These are phyloP conservation scores for Castor canadensis DNA, from an alignment of 2,113 vertebrate genomes.

Conservation along the genomic window DNA sequence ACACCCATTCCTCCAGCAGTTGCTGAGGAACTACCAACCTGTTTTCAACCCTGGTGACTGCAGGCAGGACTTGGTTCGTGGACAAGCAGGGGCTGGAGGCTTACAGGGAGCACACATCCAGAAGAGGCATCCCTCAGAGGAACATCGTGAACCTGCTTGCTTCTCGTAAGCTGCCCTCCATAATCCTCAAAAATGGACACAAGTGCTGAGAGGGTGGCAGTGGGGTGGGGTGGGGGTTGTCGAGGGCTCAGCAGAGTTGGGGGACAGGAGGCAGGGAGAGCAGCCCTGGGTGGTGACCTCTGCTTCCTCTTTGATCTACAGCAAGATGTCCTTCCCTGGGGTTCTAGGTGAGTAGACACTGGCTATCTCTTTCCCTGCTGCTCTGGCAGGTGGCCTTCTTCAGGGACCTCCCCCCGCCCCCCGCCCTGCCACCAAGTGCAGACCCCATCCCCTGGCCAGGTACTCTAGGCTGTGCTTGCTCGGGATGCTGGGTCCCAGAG, in stretches of 20 bases:
- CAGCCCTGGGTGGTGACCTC: not conserved
- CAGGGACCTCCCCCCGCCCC: too few relatives aligned
- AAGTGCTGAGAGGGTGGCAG: not conserved
- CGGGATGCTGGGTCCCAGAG: not conserved
- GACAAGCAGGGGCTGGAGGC: fast-evolving
- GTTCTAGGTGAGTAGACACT: not conserved
- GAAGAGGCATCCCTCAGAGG: not conserved
- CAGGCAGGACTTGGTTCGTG: not conserved
- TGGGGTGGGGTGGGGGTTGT: fast-evolving
- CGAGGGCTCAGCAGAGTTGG: too few relatives aligned
- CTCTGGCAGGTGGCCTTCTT: not conserved
- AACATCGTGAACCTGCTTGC: not conserved
- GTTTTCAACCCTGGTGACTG: not conserved
- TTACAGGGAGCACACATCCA: not conserved
- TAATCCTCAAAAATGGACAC: too few relatives aligned
- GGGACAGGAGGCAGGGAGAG: too few relatives aligned
- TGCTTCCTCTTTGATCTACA: not conserved
- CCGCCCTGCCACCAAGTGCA: not conserved
- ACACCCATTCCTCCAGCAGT: not conserved
- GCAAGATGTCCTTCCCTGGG: not conserved
- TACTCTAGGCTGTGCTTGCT: not conserved
- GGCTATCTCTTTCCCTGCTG: too few relatives aligned
- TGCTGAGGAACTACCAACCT: too few relatives aligned
- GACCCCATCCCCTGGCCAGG: not conserved
- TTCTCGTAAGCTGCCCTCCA: not conserved